phyloP scores from a whole-genome alignment of 2,797 vertebrate genomes.

The Scolopax rusticola region DNA sequence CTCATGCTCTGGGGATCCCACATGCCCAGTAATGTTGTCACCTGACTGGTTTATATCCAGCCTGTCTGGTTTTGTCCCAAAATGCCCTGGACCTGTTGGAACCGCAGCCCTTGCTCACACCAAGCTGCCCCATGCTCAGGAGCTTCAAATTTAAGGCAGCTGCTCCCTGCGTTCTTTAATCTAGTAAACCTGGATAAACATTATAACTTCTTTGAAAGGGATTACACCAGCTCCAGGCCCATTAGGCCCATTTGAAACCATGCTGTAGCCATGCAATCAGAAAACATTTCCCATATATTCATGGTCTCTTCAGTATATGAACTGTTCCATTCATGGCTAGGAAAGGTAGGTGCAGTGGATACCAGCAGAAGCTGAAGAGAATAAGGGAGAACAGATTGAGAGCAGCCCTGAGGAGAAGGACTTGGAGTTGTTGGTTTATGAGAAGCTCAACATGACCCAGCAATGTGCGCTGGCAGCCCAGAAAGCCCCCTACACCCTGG shows the following conservation, averaged over 20 bases:
- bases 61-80: not conserved
- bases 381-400: not conserved
- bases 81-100: not conserved
- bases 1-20: not conserved
- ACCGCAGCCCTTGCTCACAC: not conserved
- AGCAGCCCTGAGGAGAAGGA: not conserved
- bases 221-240: not conserved
- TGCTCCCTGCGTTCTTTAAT: not conserved
- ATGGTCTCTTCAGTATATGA: not conserved
- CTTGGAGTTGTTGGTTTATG: not conserved
- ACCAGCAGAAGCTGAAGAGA: not conserved
- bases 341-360: not conserved
- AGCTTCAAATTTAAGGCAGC: not conserved
- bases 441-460: not conserved
- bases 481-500: not conserved
- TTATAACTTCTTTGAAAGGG: not conserved
- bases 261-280: not conserved
- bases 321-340: fast-evolving
- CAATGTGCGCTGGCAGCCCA: not conserved
- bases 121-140: not conserved
- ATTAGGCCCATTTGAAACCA: not conserved
- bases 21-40: not conserved
- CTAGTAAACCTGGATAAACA: not conserved
- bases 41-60: slow-evolving; percentile 31
- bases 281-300: not conserved